These are phyloP conservation scores for Meandrina meandrites DNA, from an alignment of 92 coral and sea anemone species.

Conservation along the genomic window DNA sequence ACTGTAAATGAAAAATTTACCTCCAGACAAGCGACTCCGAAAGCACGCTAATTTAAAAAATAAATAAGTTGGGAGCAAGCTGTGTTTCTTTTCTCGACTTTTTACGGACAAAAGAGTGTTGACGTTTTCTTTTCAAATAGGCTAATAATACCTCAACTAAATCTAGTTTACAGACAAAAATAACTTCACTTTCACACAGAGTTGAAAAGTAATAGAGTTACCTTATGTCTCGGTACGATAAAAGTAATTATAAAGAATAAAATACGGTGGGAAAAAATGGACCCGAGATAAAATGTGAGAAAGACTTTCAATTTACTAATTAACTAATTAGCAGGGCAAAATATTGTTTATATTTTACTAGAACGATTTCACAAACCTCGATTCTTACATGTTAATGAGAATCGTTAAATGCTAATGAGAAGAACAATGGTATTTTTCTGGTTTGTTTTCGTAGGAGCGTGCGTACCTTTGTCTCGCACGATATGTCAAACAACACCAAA, in stretches of 20 bases:
- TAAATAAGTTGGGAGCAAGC: neutral
- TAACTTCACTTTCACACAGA: neutral
- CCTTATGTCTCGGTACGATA: neutral
- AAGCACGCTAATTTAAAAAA: neutral
- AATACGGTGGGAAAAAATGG: neutral
- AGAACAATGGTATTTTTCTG: too few species aligned
- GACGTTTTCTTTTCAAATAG: neutral
- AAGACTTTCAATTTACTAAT: neutral
- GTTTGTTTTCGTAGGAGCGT: too few species aligned
- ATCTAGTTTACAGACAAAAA: neutral
- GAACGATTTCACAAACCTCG: too few species aligned
- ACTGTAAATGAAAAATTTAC: neutral
- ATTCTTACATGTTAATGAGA: too few species aligned
- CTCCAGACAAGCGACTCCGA: neutral
- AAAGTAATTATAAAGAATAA: neutral
- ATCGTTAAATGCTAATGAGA: too few species aligned
- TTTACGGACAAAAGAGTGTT: neutral
- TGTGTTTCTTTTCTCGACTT: neutral
- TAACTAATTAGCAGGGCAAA: neutral
- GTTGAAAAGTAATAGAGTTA: neutral
- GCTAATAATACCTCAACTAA: neutral
- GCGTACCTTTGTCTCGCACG: too few species aligned
- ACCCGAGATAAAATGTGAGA: neutral
- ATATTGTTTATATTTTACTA: neutral
- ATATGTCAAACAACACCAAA: too few species aligned